Conservation (phyloP, 2,113 vertebrate species). For the Cyprinodon brontotheroides region DNA sequence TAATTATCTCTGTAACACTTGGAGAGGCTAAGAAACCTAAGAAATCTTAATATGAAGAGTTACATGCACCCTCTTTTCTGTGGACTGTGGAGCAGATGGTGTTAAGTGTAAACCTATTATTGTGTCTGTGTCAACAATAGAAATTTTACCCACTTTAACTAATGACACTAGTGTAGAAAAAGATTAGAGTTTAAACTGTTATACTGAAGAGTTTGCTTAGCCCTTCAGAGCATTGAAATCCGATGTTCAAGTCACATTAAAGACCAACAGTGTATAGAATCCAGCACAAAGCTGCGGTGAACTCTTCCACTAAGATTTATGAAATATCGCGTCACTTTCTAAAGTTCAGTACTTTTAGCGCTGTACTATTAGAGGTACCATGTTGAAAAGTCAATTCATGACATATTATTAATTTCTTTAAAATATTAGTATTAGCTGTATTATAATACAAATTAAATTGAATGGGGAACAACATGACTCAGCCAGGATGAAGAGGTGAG, state of each 20-base stretch:
- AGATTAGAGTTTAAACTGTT: neutral
- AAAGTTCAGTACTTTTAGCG: neutral
- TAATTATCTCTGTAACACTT: neutral
- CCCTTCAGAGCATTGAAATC: neutral
- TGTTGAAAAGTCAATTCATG: neutral
- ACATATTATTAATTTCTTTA: neutral
- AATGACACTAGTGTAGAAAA: neutral
- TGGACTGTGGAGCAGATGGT: neutral
- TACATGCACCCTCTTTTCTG: neutral
- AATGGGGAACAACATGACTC: neutral
- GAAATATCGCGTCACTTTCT: neutral
- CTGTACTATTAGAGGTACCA: neutral
- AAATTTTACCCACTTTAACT: neutral
- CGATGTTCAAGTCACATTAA: neutral
- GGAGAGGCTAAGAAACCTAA: neutral
- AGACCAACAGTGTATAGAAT: neutral
- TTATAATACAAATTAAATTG: neutral
- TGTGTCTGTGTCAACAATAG: neutral
- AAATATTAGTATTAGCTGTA: too few species aligned
- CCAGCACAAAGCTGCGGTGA: neutral
- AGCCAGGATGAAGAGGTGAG: neutral
- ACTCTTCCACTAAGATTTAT: neutral
- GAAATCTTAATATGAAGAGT: neutral
- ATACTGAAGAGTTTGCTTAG: neutral
- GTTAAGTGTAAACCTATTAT: neutral